Evolutionary conservation across 2,888 invertebrate species (phyloP).

Genomic region (Azorinus chamasolen): DNA sequence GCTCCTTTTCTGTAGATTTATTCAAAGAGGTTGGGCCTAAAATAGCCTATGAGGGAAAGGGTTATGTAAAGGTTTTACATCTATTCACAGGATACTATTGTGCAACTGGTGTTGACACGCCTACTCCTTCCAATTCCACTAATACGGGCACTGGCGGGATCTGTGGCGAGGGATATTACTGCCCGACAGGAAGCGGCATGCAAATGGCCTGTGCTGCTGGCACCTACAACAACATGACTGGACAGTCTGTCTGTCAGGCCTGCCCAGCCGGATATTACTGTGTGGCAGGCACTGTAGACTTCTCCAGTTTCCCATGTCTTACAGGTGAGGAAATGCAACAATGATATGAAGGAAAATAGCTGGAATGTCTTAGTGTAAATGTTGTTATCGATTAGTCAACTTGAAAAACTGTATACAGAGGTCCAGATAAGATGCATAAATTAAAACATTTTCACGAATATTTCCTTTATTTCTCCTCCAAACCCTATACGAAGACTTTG

Average conservation of each 20-base stretch:
- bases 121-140: slow-evolving; percentile 75
- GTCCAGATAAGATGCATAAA: no score
- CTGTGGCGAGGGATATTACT: slow-evolving; percentile 82
- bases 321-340: slow-evolving; percentile 76
- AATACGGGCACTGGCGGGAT: slow-evolving; percentile 81
- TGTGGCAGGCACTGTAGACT: slow-evolving; percentile 76
- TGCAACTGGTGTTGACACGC: slow-evolving; percentile 81
- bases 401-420: no score
- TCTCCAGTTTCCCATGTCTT: slow-evolving; percentile 75
- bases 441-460: no score
- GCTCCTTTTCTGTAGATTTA: no score
- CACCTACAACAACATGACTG: slow-evolving; percentile 72
- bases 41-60: no score
- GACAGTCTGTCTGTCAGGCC: slow-evolving; percentile 69
- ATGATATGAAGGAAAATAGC: no score
- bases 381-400: no score
- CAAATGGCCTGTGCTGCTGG: slow-evolving; percentile 76
- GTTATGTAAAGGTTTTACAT: no score
- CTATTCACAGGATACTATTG: slow-evolving; percentile 81
- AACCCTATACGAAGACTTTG: no score
- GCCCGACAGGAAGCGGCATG: slow-evolving; percentile 71
- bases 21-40: no score
- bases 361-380: no score
- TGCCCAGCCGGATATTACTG: slow-evolving; percentile 81
- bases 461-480: no score